Evolutionary conservation across 2,888 invertebrate genomes (phyloP).

Genomic region (Dicyrtoma fusca): DNA sequence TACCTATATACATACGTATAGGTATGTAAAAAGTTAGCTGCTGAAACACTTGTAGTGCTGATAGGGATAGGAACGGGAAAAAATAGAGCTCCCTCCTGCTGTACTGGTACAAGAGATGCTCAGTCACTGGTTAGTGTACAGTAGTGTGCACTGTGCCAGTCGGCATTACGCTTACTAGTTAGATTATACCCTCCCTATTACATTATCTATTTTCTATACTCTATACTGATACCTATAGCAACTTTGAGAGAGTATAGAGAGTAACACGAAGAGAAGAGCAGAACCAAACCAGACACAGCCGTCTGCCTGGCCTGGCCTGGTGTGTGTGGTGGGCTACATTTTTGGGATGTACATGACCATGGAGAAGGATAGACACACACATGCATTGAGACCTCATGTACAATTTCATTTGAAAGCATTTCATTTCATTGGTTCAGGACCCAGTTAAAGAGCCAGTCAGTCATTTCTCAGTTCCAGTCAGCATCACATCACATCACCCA

Average conservation of each 20-base stretch:
- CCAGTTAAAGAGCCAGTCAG: conserved; percentile 24
- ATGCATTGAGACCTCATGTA: neutral
- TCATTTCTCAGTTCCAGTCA: conserved; percentile 33
- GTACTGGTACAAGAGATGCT: neutral
- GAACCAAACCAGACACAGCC: neutral
- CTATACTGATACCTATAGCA: too few relatives aligned
- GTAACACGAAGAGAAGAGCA: neutral
- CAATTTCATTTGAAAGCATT: too few relatives aligned
- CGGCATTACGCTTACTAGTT: too few relatives aligned
- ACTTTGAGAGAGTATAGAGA: too few relatives aligned
- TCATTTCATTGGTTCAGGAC: conserved; percentile 8
- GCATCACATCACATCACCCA: neutral
- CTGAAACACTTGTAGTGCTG: conserved; percentile 6
- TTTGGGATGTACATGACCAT: too few relatives aligned
- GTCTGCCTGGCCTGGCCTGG: neutral
- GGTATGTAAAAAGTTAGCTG: too few relatives aligned
- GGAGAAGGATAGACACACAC: too few relatives aligned
- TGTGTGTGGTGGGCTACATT: neutral
- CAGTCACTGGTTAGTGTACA: too few relatives aligned
- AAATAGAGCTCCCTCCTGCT: neutral
- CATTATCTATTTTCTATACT: too few relatives aligned
- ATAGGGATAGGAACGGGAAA: neutral
- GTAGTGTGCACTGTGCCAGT: too few relatives aligned
- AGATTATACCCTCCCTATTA: too few relatives aligned
- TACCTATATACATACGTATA: too few relatives aligned